Base-by-base conservation (phyloP, 2,888 invertebrate species). In the Xestia rhomboidea region DNA sequence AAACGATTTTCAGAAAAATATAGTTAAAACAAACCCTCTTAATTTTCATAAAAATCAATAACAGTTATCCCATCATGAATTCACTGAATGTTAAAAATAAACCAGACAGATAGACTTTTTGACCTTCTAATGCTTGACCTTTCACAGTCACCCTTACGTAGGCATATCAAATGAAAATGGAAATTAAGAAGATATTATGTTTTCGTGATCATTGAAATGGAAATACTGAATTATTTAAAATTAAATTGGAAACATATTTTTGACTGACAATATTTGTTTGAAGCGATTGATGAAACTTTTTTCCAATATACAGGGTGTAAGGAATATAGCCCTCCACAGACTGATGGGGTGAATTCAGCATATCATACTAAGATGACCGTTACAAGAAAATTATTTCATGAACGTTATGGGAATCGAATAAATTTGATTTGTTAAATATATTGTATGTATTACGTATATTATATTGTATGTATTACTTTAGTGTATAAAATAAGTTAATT, bases 161-260 rank as follows among this genome's bases (percentile, higher is more conserved):
- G 68, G 21, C 24, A 41, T 41, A 41, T 38, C 24, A 49, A 72
- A 51, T n/a, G 30, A 71, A 7, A 77, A 62, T 46, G 46, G 1
- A 73, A 68, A 73, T 75, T 11, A 73, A 71, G 8, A 73, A 44
- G 21, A 49, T 34, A 77, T 49, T 69, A 41, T 30, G 21, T 79
- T 34, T 70, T 60, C 21, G 6, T 24, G 49, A 41, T 34, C 30
- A 51, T 27, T 70, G 41, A 60, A 60, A 49, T 71, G 13, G 51
- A 18, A 41, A 30, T 41, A 18, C 13, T 18, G 41, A 10, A 27
- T 64, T 49, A 41, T 69, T 57, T 30, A 67, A 46, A 46, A 76
- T 24, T 24, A 10, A n/a, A 27, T 46, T n/a, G 34, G 15, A 27
- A 15, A 8, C 24, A 18, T 38, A 21, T 49, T 27, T 72, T 15